Conservation (phyloP, 2,888 invertebrate genomes). For the Acanthococcus lagerstroemiae region DNA sequence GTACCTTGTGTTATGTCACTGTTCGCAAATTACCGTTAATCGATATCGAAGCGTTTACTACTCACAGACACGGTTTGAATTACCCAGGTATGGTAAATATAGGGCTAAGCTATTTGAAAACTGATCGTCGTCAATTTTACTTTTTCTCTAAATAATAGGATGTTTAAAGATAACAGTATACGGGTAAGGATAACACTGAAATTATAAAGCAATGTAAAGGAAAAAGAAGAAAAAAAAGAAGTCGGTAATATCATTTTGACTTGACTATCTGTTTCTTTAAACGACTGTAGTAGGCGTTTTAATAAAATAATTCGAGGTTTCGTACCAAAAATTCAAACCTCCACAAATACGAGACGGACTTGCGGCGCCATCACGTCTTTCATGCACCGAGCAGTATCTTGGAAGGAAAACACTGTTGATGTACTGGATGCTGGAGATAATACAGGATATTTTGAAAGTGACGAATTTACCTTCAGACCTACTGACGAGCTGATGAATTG, state of each 20-base stretch:
- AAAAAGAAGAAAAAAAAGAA: neutral
- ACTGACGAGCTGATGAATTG: too few species aligned
- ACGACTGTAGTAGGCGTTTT: constrained; percentile 6
- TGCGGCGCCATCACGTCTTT: neutral
- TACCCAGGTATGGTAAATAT: neutral
- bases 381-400: too few species aligned
- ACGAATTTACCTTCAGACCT: too few species aligned
- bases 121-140: neutral
- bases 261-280: neutral
- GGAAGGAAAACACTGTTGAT: too few species aligned
- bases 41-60: too few species aligned
- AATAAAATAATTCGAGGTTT: constrained; percentile 7
- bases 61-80: too few species aligned
- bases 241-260: neutral
- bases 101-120: neutral
- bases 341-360: neutral
- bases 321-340: neutral
- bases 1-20: neutral
- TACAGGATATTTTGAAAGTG: too few species aligned
- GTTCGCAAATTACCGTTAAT: too few species aligned
- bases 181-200: neutral
- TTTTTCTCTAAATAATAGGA: neutral
- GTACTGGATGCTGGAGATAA: too few species aligned
- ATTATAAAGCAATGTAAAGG: neutral
- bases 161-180: neutral